Conservation (phyloP, 2,797 vertebrate species). For the Bucorvus abyssinicus region DNA sequence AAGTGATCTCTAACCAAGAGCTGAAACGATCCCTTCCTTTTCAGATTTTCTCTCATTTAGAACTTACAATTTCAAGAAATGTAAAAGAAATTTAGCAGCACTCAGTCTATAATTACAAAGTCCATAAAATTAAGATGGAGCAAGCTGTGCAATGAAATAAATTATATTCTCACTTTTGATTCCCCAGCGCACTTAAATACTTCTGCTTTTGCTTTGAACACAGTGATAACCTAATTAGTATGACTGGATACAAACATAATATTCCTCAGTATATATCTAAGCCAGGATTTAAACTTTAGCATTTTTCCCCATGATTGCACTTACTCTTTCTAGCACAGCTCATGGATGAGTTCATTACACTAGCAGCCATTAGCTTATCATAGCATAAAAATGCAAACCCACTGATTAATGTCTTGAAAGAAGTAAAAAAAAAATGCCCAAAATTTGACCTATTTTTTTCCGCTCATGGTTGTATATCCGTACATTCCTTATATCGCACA, state of each 20-base stretch:
- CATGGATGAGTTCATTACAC: constrained; percentile 55
- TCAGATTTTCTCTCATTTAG: neutral
- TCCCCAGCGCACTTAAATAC: constrained; percentile 12
- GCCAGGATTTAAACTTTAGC: constrained; percentile 58
- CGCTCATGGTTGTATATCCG: neutral
- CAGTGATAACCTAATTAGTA: constrained; percentile 51
- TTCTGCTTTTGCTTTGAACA: constrained; percentile 39
- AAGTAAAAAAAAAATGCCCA: neutral
- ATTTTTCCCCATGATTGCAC: constrained; percentile 61
- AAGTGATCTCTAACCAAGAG: neutral
- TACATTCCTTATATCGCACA: neutral
- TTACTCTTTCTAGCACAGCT: constrained; percentile 49
- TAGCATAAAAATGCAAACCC: constrained; percentile 50
- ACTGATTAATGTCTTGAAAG: constrained; percentile 54
- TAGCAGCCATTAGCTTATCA: constrained; percentile 55
- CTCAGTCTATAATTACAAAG: neutral
- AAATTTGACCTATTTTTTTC: neutral
- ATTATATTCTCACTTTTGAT: neutral
- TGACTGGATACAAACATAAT: constrained; percentile 40
- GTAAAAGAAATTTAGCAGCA: neutral
- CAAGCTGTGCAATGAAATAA: neutral
- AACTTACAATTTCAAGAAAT: neutral
- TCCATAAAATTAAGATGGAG: neutral
- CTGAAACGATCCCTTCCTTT: neutral
- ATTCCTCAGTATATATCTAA: constrained; percentile 30